These are phyloP conservation scores for Siderastrea siderea DNA, from an alignment of 92 coral and sea anemone species.

Conservation along the genomic window DNA sequence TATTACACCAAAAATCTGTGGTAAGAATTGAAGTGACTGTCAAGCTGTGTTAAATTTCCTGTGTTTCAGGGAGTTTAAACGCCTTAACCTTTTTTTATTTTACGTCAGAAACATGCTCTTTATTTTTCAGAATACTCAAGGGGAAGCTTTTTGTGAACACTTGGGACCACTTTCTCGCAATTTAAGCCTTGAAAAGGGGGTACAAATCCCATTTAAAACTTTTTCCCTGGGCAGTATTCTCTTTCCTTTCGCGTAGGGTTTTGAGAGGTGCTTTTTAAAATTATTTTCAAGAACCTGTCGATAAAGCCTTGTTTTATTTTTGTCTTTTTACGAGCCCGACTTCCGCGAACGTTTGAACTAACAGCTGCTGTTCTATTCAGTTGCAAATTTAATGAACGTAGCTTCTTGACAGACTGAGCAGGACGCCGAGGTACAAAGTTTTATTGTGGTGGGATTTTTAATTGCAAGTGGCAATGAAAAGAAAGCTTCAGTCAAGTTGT, in stretches of 20 bases:
- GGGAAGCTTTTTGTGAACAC: no score
- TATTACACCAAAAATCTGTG: no score
- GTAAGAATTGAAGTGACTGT: no score
- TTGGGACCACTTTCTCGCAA: no score
- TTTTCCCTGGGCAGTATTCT: background rate
- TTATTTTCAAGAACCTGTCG: background rate
- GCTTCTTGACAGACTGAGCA: slow-evolving; percentile 1
- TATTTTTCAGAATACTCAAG: no score
- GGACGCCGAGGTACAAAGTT: background rate
- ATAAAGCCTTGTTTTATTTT: background rate
- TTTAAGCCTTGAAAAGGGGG: no score
- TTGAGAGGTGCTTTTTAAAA: background rate
- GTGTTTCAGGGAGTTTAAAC: no score
- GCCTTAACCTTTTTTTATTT: no score
- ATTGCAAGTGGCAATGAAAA: slow-evolving; percentile 17
- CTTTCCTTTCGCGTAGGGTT: background rate
- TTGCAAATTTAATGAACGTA: background rate
- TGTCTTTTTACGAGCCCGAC: background rate
- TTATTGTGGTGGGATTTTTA: slow-evolving; percentile 16
- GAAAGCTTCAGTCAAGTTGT: background rate
- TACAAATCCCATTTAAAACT: no score
- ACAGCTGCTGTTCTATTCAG: background rate
- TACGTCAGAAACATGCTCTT: no score
- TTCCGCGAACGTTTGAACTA: background rate
- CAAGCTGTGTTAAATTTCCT: no score